phyloP scores from a whole-genome alignment of 2,888 invertebrate genomes.

The Nesidiocoris tenuis region DNA sequence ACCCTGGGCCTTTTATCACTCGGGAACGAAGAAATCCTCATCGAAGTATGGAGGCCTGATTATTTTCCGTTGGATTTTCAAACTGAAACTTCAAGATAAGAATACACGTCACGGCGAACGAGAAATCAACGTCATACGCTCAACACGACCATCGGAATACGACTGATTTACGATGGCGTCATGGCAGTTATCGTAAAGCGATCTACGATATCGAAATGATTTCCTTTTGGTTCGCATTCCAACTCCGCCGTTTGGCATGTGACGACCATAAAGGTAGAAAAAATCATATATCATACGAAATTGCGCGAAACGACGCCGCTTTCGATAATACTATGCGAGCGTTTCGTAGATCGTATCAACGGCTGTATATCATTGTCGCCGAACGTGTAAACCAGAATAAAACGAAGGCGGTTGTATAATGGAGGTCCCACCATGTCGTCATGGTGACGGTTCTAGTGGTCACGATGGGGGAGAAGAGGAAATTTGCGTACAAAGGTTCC shows the following conservation, averaged over 20 bases:
- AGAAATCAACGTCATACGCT: too few relatives aligned
- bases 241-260: conserved; percentile 1
- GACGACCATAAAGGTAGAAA: conserved; percentile 26
- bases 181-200: conserved; percentile 37
- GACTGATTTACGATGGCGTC: conserved; percentile 39
- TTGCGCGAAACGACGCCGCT: conserved; percentile 17
- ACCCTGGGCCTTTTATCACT: background rate
- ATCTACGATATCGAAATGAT: conserved; percentile 41
- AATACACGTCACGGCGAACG: background rate
- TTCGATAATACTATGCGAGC: conserved; percentile 41
- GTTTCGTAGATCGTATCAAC: conserved; percentile 28
- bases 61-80: background rate
- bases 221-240: conserved; percentile 15
- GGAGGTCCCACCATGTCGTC: conserved; percentile 6
- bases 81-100: background rate
- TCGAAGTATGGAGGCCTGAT: background rate
- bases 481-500: conserved; percentile 44
- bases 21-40: background rate
- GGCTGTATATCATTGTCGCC: conserved; percentile 36
- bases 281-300: conserved; percentile 41
- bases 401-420: conserved; percentile 30
- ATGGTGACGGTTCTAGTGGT: background rate
- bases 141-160: background rate
- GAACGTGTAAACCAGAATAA: conserved; percentile 39
- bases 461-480: background rate